A percentile compares a stretch with the other conserved stretches of the same genome.
Evolutionary conservation across 1,140 invertebrate genomes (phyloP).

Genomic region (Antheraea pernyi): DNA sequence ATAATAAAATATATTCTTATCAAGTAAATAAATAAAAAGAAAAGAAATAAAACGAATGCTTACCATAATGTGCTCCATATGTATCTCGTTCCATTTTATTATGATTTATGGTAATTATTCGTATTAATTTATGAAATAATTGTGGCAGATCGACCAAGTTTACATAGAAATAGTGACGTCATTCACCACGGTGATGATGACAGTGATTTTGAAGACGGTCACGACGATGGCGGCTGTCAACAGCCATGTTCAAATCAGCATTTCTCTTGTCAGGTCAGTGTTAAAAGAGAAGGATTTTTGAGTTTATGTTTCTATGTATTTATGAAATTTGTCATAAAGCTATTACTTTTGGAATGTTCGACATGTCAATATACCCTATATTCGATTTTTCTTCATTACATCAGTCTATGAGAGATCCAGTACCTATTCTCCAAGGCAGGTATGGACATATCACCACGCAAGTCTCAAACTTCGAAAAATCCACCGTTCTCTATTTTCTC

Average conservation of each 20-base stretch:
- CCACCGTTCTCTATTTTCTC: too few species aligned
- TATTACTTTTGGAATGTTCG: too few species aligned
- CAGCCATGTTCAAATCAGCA: conserved; percentile 53
- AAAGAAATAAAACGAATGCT: neutral
- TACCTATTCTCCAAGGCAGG: too few species aligned
- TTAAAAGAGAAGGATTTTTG: neutral
- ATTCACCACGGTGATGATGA: conserved; percentile 22
- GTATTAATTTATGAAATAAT: neutral
- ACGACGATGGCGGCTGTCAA: conserved; percentile 48
- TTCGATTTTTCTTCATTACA: too few species aligned
- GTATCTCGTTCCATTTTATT: neutral
- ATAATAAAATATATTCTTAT: too few species aligned
- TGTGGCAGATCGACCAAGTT: conserved; percentile 28
- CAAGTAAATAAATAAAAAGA: neutral
- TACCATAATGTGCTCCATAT: neutral
- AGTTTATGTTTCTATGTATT: neutral
- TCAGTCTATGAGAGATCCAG: too few species aligned
- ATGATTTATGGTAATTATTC: too few species aligned
- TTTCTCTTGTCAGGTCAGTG: conserved; percentile 62
- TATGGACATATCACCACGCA: too few species aligned
- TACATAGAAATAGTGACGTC: conserved; percentile 19
- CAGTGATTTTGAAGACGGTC: conserved; percentile 44
- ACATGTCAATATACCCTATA: too few species aligned
- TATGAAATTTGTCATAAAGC: neutral
- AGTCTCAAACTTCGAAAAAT: too few species aligned